phyloP scores from a whole-genome alignment of 2,888 invertebrate genomes.

The Drosophila vallismaia region DNA sequence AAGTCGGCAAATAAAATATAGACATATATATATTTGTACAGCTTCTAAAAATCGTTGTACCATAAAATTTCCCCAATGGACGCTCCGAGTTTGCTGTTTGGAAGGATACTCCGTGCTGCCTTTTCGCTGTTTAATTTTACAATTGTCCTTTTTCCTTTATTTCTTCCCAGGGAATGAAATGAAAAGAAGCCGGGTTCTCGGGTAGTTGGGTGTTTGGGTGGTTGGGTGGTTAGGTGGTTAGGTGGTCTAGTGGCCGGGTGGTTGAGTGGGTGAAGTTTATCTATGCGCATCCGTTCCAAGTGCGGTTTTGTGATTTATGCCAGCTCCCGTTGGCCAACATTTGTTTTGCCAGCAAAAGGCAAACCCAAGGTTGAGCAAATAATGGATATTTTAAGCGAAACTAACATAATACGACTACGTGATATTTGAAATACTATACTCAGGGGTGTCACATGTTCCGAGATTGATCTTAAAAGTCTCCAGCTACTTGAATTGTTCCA shows the following conservation, averaged over 20 bases:
- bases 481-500: background rate
- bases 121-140: conserved; percentile 77
- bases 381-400: background rate
- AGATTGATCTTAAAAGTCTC: background rate
- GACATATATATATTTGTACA: conserved; percentile 50
- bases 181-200: background rate
- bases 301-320: conserved; percentile 76
- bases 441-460: background rate
- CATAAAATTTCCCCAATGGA: conserved; percentile 81
- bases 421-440: conserved; percentile 1
- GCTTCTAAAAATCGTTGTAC: conserved; percentile 75
- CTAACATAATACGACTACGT: conserved; percentile 2
- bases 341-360: conserved; percentile 57
- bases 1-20: conserved; percentile 38
- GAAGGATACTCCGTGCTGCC: conserved; percentile 63
- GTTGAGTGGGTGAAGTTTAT: conserved; percentile 49
- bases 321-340: conserved; percentile 64
- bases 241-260: background rate
- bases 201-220: background rate
- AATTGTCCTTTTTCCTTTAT: conserved; percentile 71
- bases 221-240: conserved; percentile 4
- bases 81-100: conserved; percentile 54
- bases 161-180: conserved; percentile 32
- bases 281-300: conserved; percentile 63
- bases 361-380: conserved; percentile 13